Conservation (phyloP, 2,113 vertebrate genomes). For the Meles meles region DNA sequence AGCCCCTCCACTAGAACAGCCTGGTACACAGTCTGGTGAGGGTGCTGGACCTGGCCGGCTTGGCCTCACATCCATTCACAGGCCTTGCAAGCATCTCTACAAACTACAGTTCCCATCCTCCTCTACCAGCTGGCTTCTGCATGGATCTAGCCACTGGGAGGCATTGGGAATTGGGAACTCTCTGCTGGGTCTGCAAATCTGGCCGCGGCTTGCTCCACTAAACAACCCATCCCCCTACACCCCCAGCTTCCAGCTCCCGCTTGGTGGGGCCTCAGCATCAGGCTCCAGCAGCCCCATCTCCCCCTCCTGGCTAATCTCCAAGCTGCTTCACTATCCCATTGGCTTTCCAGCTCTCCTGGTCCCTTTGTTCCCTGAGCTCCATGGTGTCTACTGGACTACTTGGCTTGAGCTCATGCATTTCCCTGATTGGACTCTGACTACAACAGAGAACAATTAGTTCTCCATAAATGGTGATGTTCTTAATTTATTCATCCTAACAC, state of each 20-base stretch:
- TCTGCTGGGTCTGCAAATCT: not conserved
- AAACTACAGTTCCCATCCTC: not conserved
- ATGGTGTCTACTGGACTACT: not conserved
- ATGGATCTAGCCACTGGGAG: not conserved
- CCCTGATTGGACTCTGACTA: not conserved
- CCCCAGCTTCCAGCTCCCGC: not conserved
- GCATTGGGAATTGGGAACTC: not conserved
- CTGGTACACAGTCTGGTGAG: not conserved
- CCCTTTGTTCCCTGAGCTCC: not conserved
- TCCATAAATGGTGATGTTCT: not conserved
- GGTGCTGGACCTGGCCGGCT: not conserved
- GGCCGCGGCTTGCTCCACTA: not conserved
- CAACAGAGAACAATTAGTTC: not conserved
- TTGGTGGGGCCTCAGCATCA: not conserved
- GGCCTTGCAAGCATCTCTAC: not conserved
- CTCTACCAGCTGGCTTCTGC: not conserved
- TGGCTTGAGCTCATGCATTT: not conserved
- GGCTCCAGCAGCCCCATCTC: not conserved
- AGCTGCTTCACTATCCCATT: not conserved
- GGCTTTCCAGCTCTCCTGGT: not conserved
- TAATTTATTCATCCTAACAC: not conserved
- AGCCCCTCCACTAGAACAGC: not conserved
- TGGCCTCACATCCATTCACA: not conserved
- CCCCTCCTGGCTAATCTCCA: not conserved
- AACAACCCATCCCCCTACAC: not conserved